Evolutionary conservation across 2,888 invertebrate genomes (phyloP).

Genomic region (Automeris io): DNA sequence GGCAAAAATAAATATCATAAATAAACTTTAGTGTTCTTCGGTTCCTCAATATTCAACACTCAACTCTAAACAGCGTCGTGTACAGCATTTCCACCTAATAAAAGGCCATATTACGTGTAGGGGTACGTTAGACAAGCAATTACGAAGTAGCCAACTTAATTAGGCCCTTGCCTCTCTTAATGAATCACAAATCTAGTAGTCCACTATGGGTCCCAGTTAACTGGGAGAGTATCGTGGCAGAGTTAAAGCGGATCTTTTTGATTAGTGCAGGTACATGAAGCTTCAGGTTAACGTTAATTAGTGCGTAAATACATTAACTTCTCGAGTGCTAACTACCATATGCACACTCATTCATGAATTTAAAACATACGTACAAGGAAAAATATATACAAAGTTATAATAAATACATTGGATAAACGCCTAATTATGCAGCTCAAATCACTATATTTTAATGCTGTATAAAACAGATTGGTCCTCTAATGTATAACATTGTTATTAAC

Average conservation of each 20-base stretch:
- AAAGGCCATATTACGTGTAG: slow-evolving; percentile 72
- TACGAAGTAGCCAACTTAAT: slow-evolving; percentile 53
- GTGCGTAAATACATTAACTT: slow-evolving; percentile 62
- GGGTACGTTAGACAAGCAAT: slow-evolving; percentile 71
- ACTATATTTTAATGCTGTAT: too few species aligned
- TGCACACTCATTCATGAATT: too few species aligned
- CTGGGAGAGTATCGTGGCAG: slow-evolving; percentile 31
- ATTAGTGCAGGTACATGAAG: slow-evolving; percentile 53
- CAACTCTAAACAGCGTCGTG: slow-evolving; percentile 36
- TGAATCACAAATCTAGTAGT: slow-evolving; percentile 32
- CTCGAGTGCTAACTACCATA: too few species aligned
- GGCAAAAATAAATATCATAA: slow-evolving; percentile 5
- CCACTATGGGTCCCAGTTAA: slow-evolving; percentile 45
- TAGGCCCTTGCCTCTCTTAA: slow-evolving; percentile 44
- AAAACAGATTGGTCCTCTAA: too few species aligned
- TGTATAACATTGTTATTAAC: too few species aligned
- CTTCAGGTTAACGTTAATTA: slow-evolving; percentile 75
- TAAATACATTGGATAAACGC: too few species aligned
- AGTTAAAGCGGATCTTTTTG: slow-evolving; percentile 18
- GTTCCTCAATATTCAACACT: slow-evolving; percentile 22
- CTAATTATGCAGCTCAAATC: too few species aligned
- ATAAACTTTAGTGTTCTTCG: slow-evolving; percentile 33
- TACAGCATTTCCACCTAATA: slow-evolving; percentile 75
- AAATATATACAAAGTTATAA: too few species aligned
- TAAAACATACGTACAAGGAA: too few species aligned